Evolutionary conservation across 2,113 vertebrate genomes (phyloP), one percentile per base, ranked within the genome.

Genomic region (Xenopus borealis): DNA sequence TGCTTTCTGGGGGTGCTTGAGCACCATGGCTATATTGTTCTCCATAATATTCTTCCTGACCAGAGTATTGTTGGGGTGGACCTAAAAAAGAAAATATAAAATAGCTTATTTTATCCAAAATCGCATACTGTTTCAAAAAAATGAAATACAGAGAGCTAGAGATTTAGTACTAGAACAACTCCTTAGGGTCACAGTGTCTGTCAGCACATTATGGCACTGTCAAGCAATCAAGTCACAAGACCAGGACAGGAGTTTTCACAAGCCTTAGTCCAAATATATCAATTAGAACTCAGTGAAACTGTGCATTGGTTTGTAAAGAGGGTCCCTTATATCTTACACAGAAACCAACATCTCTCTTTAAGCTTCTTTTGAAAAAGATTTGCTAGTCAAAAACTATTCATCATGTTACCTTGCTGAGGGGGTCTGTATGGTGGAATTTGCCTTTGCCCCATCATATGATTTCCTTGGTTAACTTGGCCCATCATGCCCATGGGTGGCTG

Each of bases 41-140:
- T 84, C 95, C 95, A 89, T 98, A 99, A 93, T 99, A 99, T 90
- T 99, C 97, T 91, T 99, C 97, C 92, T 98, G 97, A 90, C 96
- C 96, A 86, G 96, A 95, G 90, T 98, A 99, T 91, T 99, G 97
- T 94, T 99, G 97, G 82, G 96, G 95, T 88, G 97, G 94, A 90
- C 96, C 97, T 99, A 94, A 90, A 94, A 27, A 50, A 50, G 93
- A 90, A 84, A 88, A 90, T 87, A 50, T 12, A 16, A 50, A 50
- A 12, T 12, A 4, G 23, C 23, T 27, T 27, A 27, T 27, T 27
- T 27, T 27, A n/a, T 7, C 5, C 5, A 87, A 88, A 83, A 89
- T 50, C 47, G 14, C 3, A 72, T 16, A 50, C 47, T 13, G 2
- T 50, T 16, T 50, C 11, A 50, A 2, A 16, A 50, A 27, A 50